Base-by-base conservation (phyloP, 64 coral and sea anemone genomes). In the Montipora cactus region DNA sequence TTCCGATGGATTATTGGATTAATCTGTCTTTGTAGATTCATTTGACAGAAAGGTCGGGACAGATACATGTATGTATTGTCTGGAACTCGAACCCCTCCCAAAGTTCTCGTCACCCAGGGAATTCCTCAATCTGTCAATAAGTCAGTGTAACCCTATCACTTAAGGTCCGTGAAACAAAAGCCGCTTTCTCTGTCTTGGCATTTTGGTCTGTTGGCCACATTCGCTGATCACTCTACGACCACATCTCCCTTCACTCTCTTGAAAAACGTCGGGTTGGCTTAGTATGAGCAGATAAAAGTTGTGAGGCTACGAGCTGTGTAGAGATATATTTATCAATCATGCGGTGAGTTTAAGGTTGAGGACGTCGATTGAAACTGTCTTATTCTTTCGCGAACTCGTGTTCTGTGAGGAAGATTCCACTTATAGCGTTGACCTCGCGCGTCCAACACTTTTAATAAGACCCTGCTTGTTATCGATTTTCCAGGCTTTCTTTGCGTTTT, bases 111-210 rank as follows among this genome's bases (percentile, higher is more conserved):
- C 82, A 86, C 64, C 22, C 66, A n/a, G 67, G 82, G 82, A 86
- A 86, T 86, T 68, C 64, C 82, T 44, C 64, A 59, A 86, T 86
- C 82, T 86, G 82, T 71, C 82, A 72, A 14, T 66, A 66, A 68
- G 67, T 68, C 16, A 45, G 19, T 86, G 82, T 71, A 86, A 86
- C 46, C 47, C 67, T 86, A 71, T 86, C 82, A 72, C 82, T 64
- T 47, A 15, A 21, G 44, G 47, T 67, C 73, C 79, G 68, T 92
- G 90, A 92, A 92, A 92, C 90, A 84, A 81, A 75, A 92, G 79
- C 90, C 90, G 74, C 81, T 84, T 85, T 85, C 90, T 92, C 72
- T 75, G 85, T 64, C 80, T 75, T 10, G 57, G 82, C 80, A 84
- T 92, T 77, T 92, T 67, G 80, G 81, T 57, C 90, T 76, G 53